Percentiles rank a stretch among this genome's conserved stretches.
phyloP scores from a whole-genome alignment of 2,113 vertebrate species.

The Eulemur rufifrons region DNA sequence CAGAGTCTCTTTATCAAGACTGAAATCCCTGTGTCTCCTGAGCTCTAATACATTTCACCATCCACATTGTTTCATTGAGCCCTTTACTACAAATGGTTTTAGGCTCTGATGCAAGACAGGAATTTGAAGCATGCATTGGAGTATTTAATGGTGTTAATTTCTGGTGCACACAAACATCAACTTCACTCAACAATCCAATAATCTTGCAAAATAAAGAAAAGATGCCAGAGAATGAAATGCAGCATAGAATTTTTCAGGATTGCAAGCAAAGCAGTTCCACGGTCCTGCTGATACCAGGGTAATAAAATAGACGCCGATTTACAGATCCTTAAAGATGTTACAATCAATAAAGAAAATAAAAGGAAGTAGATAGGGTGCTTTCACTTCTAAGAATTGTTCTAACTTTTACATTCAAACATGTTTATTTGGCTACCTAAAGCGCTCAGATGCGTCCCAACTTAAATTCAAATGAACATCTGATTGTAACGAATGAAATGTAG shows the following conservation, averaged over 20 bases:
- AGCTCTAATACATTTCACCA: constrained; percentile 49
- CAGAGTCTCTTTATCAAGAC: constrained; percentile 35
- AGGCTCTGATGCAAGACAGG: constrained; percentile 89
- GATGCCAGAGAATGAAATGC: background rate
- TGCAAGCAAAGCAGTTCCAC: constrained; percentile 42
- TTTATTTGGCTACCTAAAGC: background rate
- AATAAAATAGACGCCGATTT: background rate
- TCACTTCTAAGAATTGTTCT: background rate
- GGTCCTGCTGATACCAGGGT: background rate
- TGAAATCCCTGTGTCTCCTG: constrained; percentile 58
- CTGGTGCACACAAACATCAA: constrained; percentile 67
- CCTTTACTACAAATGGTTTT: constrained; percentile 84
- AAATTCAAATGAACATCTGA: constrained; percentile 16
- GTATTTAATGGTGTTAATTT: constrained; percentile 81
- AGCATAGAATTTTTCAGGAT: background rate
- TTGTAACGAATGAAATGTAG: background rate
- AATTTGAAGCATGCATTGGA: constrained; percentile 89
- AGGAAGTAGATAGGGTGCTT: background rate
- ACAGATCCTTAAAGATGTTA: background rate
- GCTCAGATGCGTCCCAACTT: background rate
- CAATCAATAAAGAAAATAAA: background rate
- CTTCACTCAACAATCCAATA: constrained; percentile 48
- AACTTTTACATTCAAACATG: background rate
- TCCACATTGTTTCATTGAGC: constrained; percentile 69
- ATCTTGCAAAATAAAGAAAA: constrained; percentile 56